Conservation (phyloP, 2,113 vertebrate species). For the Sialia sialis region DNA sequence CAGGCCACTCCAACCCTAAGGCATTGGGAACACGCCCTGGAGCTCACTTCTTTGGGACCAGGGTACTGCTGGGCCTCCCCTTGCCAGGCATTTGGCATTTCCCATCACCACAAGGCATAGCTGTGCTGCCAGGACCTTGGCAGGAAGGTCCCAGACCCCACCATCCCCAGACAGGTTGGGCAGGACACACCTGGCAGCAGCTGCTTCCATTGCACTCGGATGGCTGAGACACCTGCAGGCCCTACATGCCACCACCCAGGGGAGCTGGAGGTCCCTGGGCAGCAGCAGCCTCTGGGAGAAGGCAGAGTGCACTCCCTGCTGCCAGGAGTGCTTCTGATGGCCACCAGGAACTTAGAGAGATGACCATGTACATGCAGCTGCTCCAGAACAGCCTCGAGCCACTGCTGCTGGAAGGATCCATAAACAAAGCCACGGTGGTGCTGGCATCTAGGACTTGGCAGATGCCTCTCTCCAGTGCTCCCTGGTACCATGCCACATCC, state of each 20-base stretch:
- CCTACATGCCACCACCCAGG: not conserved
- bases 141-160: fast-evolving
- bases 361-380: not conserved
- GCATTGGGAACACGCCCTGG: fast-evolving
- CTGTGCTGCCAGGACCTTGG: not conserved
- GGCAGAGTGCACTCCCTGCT: not conserved
- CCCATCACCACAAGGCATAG: fast-evolving
- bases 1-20: not conserved
- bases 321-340: not conserved
- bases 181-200: not conserved
- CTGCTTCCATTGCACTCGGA: fast-evolving
- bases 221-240: not conserved
- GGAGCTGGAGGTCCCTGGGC: not conserved
- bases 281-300: fast-evolving
- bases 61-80: not conserved
- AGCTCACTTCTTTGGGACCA: not conserved
- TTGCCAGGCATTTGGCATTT: not conserved
- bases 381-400: not conserved
- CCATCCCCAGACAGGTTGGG: not conserved
- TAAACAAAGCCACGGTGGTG: not conserved
- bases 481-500: not conserved
- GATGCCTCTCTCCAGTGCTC: not conserved
- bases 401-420: not conserved
- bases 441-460: not conserved
- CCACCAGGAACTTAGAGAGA: not conserved